Evolutionary conservation across 2,113 vertebrate genomes (phyloP).

Genomic region (Mastomys coucha): DNA sequence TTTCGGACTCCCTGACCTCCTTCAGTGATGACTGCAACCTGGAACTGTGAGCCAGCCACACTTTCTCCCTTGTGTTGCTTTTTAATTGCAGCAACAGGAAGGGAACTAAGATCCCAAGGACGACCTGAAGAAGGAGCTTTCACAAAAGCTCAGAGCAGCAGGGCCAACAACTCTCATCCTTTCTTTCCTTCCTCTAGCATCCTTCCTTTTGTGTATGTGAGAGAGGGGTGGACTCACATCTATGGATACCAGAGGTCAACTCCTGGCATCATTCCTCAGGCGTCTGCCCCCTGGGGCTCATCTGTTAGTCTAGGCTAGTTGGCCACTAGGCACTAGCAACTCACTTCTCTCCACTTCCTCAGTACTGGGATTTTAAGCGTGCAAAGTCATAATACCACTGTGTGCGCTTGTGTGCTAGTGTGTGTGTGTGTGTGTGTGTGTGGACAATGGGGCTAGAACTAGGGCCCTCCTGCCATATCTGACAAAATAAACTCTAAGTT

Average conservation of each 20-base stretch:
- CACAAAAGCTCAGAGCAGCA: not conserved
- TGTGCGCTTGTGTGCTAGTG: not conserved
- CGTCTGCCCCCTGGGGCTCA: not conserved
- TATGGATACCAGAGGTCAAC: not conserved
- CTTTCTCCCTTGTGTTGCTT: not conserved
- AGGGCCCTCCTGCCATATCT: not conserved
- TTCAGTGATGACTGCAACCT: not conserved
- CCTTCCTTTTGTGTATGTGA: not conserved
- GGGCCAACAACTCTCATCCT: not conserved
- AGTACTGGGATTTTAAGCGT: not conserved
- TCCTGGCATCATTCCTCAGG: not conserved
- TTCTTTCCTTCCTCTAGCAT: not conserved
- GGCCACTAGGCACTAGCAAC: not conserved
- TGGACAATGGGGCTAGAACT: not conserved
- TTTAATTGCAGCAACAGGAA: not conserved
- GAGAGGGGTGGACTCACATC: not conserved
- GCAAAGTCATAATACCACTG: not conserved
- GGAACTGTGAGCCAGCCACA: not conserved
- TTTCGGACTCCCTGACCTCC: not conserved
- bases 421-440: not conserved
- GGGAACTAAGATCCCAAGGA: too few species aligned
- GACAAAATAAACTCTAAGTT: not conserved
- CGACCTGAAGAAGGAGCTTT: not conserved
- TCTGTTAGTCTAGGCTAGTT: not conserved
- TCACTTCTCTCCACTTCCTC: not conserved